Conservation (phyloP, 2,888 invertebrate species). For the Drosophila anomalipes region DNA sequence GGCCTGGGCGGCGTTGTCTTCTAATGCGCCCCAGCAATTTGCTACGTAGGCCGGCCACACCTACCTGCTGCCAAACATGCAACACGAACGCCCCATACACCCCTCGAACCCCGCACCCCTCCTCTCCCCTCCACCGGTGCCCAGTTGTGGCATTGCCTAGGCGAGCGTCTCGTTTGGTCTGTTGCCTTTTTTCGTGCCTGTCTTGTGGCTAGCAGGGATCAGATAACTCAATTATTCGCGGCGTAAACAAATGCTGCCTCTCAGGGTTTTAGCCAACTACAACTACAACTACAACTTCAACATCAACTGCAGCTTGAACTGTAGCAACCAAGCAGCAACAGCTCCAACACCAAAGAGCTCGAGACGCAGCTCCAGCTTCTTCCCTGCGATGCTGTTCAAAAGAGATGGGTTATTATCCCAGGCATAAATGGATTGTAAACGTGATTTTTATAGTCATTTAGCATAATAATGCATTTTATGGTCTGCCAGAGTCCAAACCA, state of each 20-base stretch:
- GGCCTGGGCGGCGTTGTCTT: conserved; percentile 58
- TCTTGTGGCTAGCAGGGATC: conserved; percentile 77
- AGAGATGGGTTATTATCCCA: conserved; percentile 83
- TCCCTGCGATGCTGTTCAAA: conserved; percentile 62
- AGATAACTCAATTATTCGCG: conserved; percentile 85
- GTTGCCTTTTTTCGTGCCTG: conserved; percentile 51
- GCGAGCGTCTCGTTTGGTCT: conserved; percentile 46
- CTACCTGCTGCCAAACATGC: conserved; percentile 71
- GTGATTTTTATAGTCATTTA: conserved; percentile 85
- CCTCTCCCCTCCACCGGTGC: neutral
- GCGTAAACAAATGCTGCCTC: conserved; percentile 83
- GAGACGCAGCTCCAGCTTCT: conserved; percentile 31
- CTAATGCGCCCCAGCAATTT: conserved; percentile 77
- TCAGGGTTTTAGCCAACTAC: conserved; percentile 63
- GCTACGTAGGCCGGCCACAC: conserved; percentile 75
- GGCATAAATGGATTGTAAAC: conserved; percentile 85
- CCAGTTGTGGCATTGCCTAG: conserved; percentile 36
- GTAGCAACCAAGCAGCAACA: conserved; percentile 5
- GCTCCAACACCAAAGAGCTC: conserved; percentile 10
- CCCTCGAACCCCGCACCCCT: neutral
- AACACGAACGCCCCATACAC: conserved; percentile 3
- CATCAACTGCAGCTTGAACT: conserved; percentile 18
- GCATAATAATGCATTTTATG: conserved; percentile 85
- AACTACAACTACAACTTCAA: conserved; percentile 13
- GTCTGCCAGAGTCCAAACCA: conserved; percentile 29